phyloP scores from a whole-genome alignment of 2,888 invertebrate species.

The Eurytoma californica region DNA sequence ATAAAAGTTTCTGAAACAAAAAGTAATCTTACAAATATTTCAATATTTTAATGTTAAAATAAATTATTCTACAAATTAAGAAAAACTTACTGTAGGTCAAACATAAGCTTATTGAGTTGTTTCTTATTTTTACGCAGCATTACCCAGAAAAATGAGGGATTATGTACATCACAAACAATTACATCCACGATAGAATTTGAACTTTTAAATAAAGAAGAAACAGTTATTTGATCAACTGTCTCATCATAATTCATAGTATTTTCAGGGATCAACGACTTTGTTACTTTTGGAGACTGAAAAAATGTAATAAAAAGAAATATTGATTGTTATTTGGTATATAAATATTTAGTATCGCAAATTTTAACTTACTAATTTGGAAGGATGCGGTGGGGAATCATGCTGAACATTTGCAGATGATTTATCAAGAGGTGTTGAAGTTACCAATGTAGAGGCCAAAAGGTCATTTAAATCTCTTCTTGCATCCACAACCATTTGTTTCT shows the following conservation, averaged over 20 bases:
- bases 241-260: slow-evolving; percentile 64
- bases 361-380: slow-evolving; percentile 16
- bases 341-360: slow-evolving; percentile 1
- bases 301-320: slow-evolving; percentile 1
- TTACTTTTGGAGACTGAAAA: slow-evolving; percentile 58
- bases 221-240: slow-evolving; percentile 63
- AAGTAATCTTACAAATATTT: slow-evolving; percentile 15
- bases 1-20: slow-evolving; percentile 47
- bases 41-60: slow-evolving; percentile 6
- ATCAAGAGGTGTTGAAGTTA: neutral
- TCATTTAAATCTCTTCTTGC: neutral
- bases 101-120: slow-evolving; percentile 64
- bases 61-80: neutral
- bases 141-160: slow-evolving; percentile 71
- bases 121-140: slow-evolving; percentile 59
- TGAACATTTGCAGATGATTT: neutral
- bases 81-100: slow-evolving; percentile 63
- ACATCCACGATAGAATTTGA: slow-evolving; percentile 58
- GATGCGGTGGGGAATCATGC: slow-evolving; percentile 1
- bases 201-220: slow-evolving; percentile 57
- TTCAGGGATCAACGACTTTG: slow-evolving; percentile 62
- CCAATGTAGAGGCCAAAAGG: neutral
- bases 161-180: slow-evolving; percentile 65
- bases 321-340: neutral
- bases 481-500: slow-evolving; percentile 31